Base-by-base conservation (phyloP, 2,113 vertebrate genomes). In the Melanostigma gelatinosum region DNA sequence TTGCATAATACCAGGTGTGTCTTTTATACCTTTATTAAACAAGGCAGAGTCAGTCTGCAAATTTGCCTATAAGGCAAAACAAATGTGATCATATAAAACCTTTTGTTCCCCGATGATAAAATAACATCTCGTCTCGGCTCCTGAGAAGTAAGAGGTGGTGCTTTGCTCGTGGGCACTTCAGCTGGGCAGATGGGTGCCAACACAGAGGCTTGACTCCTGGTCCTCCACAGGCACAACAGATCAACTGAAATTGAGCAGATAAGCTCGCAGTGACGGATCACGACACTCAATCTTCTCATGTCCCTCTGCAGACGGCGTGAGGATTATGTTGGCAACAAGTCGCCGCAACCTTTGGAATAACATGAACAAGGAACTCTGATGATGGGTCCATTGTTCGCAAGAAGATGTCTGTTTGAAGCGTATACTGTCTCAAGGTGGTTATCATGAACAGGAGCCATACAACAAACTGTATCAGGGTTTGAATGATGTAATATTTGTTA, bases 181-280 rank as follows among this genome's bases (percentile, higher is more conserved):
- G 55, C 54, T n/a, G 81, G 63, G 57, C 69, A 68, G 55, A 38
- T 18, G 46, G 22, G 34, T n/a, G 36, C 54, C 6, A 62, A 12
- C 29, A 8, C 66, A 8, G 70, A 38, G 34, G 24, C 36, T n/a
- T 1, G 8, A 65, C 38, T 64, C 34, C 22, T 27, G 55, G 0
- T 38, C 29, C 16, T 58, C 36, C 18, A 10, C 20, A 3, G 67
- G 57, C 27, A 11, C 69, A 13, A 10, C 58, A 34, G 62, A 65
- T 70, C 13, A 79, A 15, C 76, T 62, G 67, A 76, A 34, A 77
- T 12, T 4, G 38, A 77, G 63, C 57, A 74, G 76, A 85, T 87
- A 32, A 72, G 66, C 73, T 82, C 60, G 12, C 27, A 44, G 63
- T 6, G 38, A 71, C 64, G 60, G 80, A 80, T 79, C 75, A 38